phyloP scores from a whole-genome alignment of 2,888 invertebrate genomes.

The Panorpa germanica region DNA sequence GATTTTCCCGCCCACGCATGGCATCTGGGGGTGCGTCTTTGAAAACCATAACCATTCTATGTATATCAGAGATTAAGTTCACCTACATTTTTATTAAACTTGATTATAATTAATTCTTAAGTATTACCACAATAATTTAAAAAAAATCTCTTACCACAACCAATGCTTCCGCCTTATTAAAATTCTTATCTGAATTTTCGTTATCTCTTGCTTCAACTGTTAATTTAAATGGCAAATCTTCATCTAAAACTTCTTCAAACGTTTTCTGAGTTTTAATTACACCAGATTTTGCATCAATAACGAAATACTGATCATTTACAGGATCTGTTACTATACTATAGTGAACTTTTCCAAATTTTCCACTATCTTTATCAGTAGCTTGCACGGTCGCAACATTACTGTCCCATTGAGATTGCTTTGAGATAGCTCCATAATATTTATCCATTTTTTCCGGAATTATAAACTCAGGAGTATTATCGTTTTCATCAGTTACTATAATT shows the following conservation, averaged over 20 bases:
- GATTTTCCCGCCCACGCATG: constrained; percentile 32
- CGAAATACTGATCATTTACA: no score
- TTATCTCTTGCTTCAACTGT: constrained; percentile 49
- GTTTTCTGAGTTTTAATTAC: constrained; percentile 54
- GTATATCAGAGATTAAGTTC: constrained; percentile 58
- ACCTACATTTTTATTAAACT: constrained; percentile 26
- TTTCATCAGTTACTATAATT: constrained; percentile 69
- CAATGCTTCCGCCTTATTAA: no score
- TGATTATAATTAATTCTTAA: constrained; percentile 1
- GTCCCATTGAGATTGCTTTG: constrained; percentile 50
- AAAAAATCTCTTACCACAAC: no score
- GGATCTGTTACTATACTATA: no score
- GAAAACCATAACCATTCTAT: constrained; percentile 62
- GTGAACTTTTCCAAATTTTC: constrained; percentile 65
- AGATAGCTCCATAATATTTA: constrained; percentile 65
- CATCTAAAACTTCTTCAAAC: constrained; percentile 43
- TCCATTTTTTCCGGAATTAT: constrained; percentile 32
- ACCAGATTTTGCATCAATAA: constrained; percentile 54
- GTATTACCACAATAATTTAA: no score
- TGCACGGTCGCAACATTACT: constrained; percentile 64
- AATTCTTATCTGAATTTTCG: not conserved
- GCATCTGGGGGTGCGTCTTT: constrained; percentile 53
- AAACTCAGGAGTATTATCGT: constrained; percentile 78
- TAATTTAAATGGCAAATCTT: constrained; percentile 52
- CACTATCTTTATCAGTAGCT: constrained; percentile 76